These are phyloP conservation scores for Schmidtea mediterranea DNA, from an alignment of 1,140 invertebrate species.

Conservation along the genomic window DNA sequence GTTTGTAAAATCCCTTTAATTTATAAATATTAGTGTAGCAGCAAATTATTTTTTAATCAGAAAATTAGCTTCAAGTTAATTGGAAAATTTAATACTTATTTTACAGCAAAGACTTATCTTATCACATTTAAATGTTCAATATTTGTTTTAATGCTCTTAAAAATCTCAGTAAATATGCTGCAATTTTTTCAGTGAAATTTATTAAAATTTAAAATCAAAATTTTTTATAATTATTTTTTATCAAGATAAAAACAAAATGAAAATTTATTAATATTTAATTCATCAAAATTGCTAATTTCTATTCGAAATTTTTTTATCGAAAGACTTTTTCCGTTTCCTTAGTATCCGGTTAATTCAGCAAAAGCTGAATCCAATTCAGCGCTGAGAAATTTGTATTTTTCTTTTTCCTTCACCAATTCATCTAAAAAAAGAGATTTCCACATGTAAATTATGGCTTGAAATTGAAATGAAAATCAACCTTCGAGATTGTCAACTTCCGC, in stretches of 20 bases:
- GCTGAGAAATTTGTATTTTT: constrained; percentile 95
- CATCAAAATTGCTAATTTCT: constrained; percentile 3
- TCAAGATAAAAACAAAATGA: background rate
- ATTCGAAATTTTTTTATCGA: constrained; percentile 5
- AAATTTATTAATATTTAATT: constrained; percentile 5
- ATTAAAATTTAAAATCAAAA: constrained; percentile 5
- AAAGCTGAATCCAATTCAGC: constrained; percentile 94
- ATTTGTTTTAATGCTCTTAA: too few relatives aligned
- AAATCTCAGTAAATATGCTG: too few relatives aligned
- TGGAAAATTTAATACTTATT: too few relatives aligned
- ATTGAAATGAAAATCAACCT: constrained; percentile 14
- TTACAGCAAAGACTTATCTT: too few relatives aligned
- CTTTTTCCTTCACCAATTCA: constrained; percentile 89
- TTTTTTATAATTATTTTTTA: constrained; percentile 6
- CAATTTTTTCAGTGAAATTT: constrained; percentile 1
- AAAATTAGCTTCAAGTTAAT: too few relatives aligned
- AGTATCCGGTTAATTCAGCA: constrained; percentile 78
- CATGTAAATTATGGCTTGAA: too few relatives aligned
- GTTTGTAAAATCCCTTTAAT: too few relatives aligned
- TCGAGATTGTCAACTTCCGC: constrained; percentile 14
- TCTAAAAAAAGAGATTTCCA: constrained; percentile 42
- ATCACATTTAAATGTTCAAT: too few relatives aligned
- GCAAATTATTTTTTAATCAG: too few relatives aligned
- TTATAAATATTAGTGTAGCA: too few relatives aligned
- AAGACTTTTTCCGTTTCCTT: constrained; percentile 23